Percentiles rank a stretch among this genome's conserved stretches.
phyloP scores from a whole-genome alignment of 2,888 invertebrate species.

The Chaitophorus viminalis region DNA sequence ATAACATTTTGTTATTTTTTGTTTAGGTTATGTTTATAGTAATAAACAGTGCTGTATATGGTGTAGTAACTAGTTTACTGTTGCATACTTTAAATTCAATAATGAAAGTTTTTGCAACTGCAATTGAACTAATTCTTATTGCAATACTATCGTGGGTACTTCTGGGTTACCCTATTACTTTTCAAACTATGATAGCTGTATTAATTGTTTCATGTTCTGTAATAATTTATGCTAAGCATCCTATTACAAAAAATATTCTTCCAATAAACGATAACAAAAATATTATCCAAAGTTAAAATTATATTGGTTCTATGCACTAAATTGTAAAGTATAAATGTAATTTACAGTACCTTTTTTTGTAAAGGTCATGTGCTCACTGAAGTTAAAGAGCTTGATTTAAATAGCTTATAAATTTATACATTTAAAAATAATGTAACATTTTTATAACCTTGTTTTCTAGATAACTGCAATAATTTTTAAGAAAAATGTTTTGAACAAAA shows the following conservation, averaged over 20 bases:
- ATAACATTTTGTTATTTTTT: constrained; percentile 5
- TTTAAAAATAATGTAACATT: background rate
- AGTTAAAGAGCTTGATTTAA: too few relatives aligned
- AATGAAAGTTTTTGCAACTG: constrained; percentile 94
- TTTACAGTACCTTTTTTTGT: background rate
- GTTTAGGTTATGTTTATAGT: constrained; percentile 70
- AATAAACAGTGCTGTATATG: constrained; percentile 88
- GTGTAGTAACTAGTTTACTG: constrained; percentile 94
- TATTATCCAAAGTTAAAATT: background rate
- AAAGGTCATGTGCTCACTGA: too few relatives aligned
- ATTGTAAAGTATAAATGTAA: background rate
- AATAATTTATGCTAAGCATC: constrained; percentile 88
- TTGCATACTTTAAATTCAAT: constrained; percentile 93
- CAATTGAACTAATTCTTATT: constrained; percentile 89
- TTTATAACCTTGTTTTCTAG: background rate
- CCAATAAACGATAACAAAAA: background rate
- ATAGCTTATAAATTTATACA: too few relatives aligned
- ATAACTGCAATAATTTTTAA: background rate
- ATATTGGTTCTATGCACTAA: background rate
- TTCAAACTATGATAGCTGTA: constrained; percentile 84
- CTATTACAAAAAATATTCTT: constrained; percentile 71
- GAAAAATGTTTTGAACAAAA: background rate
- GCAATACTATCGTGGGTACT: constrained; percentile 87
- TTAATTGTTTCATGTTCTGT: constrained; percentile 84
- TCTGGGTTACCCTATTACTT: constrained; percentile 85